These are phyloP conservation scores for Erpetoichthys calabaricus DNA, from an alignment of 2,797 vertebrate species.

Conservation along the genomic window DNA sequence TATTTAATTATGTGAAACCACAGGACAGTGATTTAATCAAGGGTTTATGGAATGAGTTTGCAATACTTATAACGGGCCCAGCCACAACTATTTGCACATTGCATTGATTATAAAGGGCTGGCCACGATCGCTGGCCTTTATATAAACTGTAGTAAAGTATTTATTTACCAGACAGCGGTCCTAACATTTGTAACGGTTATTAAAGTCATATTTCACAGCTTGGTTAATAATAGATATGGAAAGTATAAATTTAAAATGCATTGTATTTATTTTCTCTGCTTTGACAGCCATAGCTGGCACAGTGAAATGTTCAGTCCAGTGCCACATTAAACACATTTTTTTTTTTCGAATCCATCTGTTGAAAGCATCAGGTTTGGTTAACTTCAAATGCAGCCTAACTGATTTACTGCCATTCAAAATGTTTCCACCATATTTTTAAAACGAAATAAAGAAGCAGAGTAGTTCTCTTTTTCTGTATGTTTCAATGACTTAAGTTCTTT, in stretches of 20 bases:
- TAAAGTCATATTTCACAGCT: slow-evolving; percentile 49
- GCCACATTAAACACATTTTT: neutral
- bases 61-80: slow-evolving; percentile 37
- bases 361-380: neutral
- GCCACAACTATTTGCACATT: slow-evolving; percentile 58
- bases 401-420: neutral
- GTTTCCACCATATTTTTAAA: no score
- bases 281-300: neutral
- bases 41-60: slow-evolving; percentile 44
- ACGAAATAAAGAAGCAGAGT: no score
- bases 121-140: slow-evolving; percentile 41
- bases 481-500: no score
- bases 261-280: slow-evolving; percentile 18
- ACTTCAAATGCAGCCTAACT: neutral
- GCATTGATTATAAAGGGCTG: slow-evolving; percentile 41
- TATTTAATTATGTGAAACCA: slow-evolving; percentile 39
- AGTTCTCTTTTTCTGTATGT: no score
- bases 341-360: neutral
- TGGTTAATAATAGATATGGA: slow-evolving; percentile 36
- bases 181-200: slow-evolving; percentile 52
- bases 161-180: slow-evolving; percentile 17
- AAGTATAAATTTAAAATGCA: slow-evolving; percentile 34
- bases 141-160: slow-evolving; percentile 23
- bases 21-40: slow-evolving; percentile 43
- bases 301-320: neutral